These are phyloP conservation scores for Lordiphosa fenestrarum DNA, from an alignment of 2,888 invertebrate species.

Conservation along the genomic window DNA sequence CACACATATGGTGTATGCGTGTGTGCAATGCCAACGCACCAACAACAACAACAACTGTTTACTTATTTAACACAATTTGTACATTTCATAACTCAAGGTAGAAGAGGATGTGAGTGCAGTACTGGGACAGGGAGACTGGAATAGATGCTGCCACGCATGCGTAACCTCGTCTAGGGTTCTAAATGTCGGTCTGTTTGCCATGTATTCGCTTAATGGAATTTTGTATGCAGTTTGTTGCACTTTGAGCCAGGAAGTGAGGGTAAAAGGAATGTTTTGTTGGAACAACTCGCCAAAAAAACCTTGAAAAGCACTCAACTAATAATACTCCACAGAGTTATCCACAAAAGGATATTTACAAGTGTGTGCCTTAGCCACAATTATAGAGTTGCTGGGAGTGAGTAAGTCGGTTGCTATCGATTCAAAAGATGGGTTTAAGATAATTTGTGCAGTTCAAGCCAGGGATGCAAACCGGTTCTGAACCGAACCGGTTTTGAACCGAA, in stretches of 20 bases:
- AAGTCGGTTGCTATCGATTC: too few relatives aligned
- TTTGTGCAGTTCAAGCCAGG: too few relatives aligned
- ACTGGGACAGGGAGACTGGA: constrained; percentile 7
- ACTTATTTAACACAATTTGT: constrained; percentile 70
- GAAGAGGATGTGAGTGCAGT: constrained; percentile 10
- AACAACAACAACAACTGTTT: constrained; percentile 44
- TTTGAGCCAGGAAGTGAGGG: constrained; percentile 11
- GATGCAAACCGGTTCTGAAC: too few relatives aligned
- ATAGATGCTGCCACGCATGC: constrained; percentile 51
- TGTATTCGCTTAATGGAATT: constrained; percentile 40
- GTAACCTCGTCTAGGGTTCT: constrained; percentile 40
- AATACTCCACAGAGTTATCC: constrained; percentile 19
- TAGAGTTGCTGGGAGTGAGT: constrained; percentile 15
- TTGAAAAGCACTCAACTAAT: constrained; percentile 69
- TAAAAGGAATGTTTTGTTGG: constrained; percentile 64
- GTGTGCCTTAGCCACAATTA: constrained; percentile 40
- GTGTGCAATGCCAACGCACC: constrained; percentile 23
- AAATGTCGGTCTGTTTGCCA: constrained; percentile 14
- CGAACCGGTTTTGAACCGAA: too few relatives aligned
- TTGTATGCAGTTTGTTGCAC: constrained; percentile 32
- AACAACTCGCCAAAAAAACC: constrained; percentile 44
- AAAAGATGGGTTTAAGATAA: constrained; percentile 13
- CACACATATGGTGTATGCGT: constrained; percentile 13
- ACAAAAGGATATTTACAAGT: constrained; percentile 1
- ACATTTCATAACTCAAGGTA: constrained; percentile 61